phyloP scores from a whole-genome alignment of 2,888 invertebrate species.

The Thera britannica region DNA sequence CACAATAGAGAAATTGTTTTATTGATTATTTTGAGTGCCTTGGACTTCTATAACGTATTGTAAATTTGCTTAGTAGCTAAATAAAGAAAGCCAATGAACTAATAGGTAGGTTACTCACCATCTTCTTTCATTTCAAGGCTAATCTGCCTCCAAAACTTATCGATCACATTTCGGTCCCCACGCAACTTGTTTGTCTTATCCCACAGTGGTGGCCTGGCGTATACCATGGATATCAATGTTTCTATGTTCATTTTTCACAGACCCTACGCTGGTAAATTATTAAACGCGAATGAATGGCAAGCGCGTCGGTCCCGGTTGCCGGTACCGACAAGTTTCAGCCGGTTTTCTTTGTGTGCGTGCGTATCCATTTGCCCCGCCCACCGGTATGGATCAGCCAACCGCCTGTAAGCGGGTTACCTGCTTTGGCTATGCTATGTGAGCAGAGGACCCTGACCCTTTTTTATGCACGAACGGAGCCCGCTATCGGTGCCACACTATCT shows the following conservation, averaged over 20 bases:
- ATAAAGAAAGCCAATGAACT: neutral
- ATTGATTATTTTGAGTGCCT: neutral
- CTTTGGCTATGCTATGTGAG: slow-evolving; percentile 8
- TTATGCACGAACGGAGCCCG: slow-evolving; percentile 7
- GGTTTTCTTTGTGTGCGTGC: slow-evolving; percentile 32
- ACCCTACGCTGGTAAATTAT: slow-evolving; percentile 24
- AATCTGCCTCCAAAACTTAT: slow-evolving; percentile 31
- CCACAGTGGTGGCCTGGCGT: slow-evolving; percentile 28
- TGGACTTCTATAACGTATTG: neutral
- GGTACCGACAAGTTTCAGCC: slow-evolving; percentile 30
- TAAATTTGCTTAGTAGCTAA: neutral
- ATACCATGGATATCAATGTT: slow-evolving; percentile 28
- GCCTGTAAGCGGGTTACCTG: slow-evolving; percentile 25
- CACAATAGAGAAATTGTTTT: neutral
- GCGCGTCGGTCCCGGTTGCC: slow-evolving; percentile 22
- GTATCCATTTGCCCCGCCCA: slow-evolving; percentile 21
- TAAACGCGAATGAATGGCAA: slow-evolving; percentile 20
- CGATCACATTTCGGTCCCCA: slow-evolving; percentile 28
- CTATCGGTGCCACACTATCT: slow-evolving; percentile 1
- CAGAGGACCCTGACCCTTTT: slow-evolving; percentile 13
- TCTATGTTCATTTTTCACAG: slow-evolving; percentile 27
- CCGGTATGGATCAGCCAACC: slow-evolving; percentile 22
- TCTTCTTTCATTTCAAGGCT: slow-evolving; percentile 33
- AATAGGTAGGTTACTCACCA: slow-evolving; percentile 18
- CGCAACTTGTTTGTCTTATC: slow-evolving; percentile 26